Conservation (phyloP, 2,113 vertebrate species). For the Piaya cayana region DNA sequence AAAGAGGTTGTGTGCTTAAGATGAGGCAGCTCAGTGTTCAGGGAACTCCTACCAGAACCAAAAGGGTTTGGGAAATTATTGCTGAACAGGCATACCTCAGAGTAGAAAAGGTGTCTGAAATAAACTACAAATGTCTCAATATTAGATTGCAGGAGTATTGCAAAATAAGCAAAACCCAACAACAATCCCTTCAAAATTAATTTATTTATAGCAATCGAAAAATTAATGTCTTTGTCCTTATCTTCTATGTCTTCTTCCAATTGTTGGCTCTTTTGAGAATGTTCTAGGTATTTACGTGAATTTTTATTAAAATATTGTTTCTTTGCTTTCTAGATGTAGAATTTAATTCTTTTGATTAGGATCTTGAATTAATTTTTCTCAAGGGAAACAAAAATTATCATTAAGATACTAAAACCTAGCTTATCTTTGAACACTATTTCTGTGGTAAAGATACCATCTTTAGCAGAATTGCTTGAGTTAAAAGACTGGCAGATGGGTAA, state of each 20-base stretch:
- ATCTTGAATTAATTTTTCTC: not conserved
- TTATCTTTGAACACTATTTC: not conserved
- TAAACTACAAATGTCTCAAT: not conserved
- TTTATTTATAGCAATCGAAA: not conserved
- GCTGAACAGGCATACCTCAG: not conserved
- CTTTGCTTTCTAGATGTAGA: not conserved
- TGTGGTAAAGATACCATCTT: not conserved
- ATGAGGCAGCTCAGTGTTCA: not conserved
- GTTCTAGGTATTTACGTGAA: not conserved
- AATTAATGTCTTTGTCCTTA: not conserved
- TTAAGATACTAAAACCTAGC: not conserved
- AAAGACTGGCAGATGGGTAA: not conserved
- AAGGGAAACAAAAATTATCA: not conserved
- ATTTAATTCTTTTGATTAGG: not conserved
- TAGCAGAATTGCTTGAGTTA: not conserved
- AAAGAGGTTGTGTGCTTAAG: not conserved
- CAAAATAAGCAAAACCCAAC: not conserved
- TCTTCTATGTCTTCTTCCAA: not conserved
- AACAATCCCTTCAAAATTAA: rapidly evolving
- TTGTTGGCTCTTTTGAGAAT: not conserved
- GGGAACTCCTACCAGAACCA: not conserved
- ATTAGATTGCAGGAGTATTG: not conserved
- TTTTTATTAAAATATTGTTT: not conserved
- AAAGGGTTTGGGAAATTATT: not conserved
- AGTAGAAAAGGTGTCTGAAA: not conserved